Evolutionary conservation across 2,888 invertebrate genomes (phyloP), one percentile per base, ranked within the genome.

Genomic region (Phytoseiulus persimilis): DNA sequence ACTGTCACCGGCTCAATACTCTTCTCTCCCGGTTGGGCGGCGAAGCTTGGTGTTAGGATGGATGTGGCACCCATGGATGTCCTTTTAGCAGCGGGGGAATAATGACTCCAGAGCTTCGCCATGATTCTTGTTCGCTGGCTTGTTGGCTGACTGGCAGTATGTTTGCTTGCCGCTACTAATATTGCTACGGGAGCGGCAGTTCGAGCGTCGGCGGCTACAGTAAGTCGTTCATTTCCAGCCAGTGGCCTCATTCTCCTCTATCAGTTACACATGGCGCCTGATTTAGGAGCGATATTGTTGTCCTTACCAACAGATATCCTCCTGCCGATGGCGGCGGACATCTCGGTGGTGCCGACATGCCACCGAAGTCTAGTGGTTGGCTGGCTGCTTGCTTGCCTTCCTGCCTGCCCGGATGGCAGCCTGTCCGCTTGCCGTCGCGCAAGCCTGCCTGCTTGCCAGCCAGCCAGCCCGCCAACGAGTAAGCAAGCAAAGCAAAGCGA

Each of bases 201-300:
- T 14, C 65, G 65, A 65, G 65, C 65, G 65, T 65, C 65, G 65
- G 65, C 65, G 65, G 65, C 65, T 65, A 23, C 65, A 23, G 65
- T 65, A 65, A 65, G 65, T 65, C 65, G 65, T 65, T 65, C 65
- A 65, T 65, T 65, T 65, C 18, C 65, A 65, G 65, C 65, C 65
- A 65, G 65, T 65, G 65, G 65, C 65, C 65, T 65, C 65, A 65
- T 65, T 65, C 65, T 65, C 65, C 87, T 87, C 87, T 87, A 87
- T 87, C 87, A 87, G 87, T 87, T 87, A 87, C 87, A 87, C 87
- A 87, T 87, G 87, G 87, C 87, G 87, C 45, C 45, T 87, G 87
- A 87, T 87, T 87, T 87, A 87, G 87, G 87, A 87, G 39, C 87
- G 87, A 87, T 87, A 87, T 87, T 87, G 87, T 87, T 87, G 87